Conservation (phyloP, 2,113 vertebrate genomes). For the Centropus bengalensis region DNA sequence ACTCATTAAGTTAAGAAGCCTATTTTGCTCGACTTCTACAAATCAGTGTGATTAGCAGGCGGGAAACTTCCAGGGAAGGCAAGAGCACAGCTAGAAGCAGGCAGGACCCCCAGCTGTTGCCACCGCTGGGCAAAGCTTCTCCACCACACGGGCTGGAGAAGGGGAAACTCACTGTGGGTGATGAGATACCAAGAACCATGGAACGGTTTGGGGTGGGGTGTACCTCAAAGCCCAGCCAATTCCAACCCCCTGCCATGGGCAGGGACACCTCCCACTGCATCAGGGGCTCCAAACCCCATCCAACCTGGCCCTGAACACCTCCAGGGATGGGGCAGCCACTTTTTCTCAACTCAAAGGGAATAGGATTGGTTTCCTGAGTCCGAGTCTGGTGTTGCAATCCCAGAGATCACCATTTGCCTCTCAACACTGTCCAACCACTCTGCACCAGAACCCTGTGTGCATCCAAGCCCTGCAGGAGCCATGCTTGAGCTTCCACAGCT, state of each 20-base stretch:
- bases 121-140: rapidly evolving
- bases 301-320: no score
- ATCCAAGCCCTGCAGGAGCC: background rate
- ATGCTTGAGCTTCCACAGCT: background rate
- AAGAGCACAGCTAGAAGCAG: rapidly evolving
- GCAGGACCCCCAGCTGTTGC: background rate
- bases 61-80: background rate
- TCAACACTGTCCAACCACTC: background rate
- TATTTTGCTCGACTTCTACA: background rate
- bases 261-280: no score
- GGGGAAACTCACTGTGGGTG: background rate
- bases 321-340: no score
- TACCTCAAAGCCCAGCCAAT: no score
- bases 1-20: background rate
- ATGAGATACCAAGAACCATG: background rate
- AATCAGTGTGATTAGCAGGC: background rate
- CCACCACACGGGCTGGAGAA: rapidly evolving
- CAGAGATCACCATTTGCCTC: background rate
- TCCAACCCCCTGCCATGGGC: no score
- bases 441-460: rapidly evolving
- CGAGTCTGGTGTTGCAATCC: background rate
- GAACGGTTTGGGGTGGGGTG: no score
- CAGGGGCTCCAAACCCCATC: no score
- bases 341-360: background rate
- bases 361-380: background rate